These are phyloP conservation scores for Poeciliopsis occidentalis DNA, from an alignment of 2,113 vertebrate species.

Conservation along the genomic window DNA sequence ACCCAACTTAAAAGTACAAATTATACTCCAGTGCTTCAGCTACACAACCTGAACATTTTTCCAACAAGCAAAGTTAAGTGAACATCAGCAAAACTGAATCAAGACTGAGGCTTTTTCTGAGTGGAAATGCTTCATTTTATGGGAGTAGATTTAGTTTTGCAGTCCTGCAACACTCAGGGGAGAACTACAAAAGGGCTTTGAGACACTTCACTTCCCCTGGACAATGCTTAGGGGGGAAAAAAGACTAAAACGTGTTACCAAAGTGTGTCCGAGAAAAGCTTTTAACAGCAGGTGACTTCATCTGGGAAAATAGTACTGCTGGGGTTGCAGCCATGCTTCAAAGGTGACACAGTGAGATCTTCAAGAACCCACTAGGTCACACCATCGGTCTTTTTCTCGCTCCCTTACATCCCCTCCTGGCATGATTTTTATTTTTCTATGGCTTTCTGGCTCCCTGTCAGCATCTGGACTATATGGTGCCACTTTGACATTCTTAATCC, in stretches of 20 bases:
- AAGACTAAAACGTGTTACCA: constrained; percentile 15
- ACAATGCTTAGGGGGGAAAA: constrained; percentile 27
- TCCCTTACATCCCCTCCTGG: neutral
- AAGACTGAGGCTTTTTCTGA: constrained; percentile 20
- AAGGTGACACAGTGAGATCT: constrained; percentile 44
- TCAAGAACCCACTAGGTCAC: constrained; percentile 23
- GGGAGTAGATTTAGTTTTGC: constrained; percentile 3
- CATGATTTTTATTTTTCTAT: constrained; percentile 21
- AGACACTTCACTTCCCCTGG: constrained; percentile 15
- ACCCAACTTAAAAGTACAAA: constrained; percentile 34
- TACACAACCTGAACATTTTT: constrained; percentile 41
- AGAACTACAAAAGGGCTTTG: neutral
- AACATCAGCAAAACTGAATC: constrained; percentile 4
- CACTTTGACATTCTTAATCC: constrained; percentile 6
- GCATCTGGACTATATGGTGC: constrained; percentile 9
- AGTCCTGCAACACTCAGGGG: constrained; percentile 2
- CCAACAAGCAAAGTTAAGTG: constrained; percentile 33
- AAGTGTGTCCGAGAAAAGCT: constrained; percentile 31
- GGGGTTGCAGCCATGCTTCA: constrained; percentile 31
- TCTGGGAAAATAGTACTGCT: constrained; percentile 32
- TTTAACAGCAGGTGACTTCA: constrained; percentile 29
- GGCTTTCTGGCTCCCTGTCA: constrained; percentile 21
- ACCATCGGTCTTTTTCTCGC: constrained; percentile 1
- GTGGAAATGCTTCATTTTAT: constrained; percentile 6
- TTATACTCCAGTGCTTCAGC: constrained; percentile 35